Evolutionary conservation across 2,797 vertebrate species (phyloP).

Genomic region (Luscinia megarhynchos): DNA sequence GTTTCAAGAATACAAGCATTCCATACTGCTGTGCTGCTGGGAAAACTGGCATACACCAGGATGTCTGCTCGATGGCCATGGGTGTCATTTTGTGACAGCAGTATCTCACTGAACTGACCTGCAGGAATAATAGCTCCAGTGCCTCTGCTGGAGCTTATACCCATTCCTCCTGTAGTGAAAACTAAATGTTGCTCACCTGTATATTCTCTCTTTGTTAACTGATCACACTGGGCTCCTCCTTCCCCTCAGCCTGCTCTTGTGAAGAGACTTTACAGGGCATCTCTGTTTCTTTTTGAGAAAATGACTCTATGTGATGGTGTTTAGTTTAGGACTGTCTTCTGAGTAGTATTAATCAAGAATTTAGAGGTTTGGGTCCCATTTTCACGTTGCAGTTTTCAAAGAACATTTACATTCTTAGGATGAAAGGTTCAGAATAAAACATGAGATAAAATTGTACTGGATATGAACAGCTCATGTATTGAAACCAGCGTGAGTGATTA

Average conservation of each 20-base stretch:
- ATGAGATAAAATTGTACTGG: neutral
- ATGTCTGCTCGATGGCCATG: accelerated
- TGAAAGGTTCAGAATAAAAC: neutral
- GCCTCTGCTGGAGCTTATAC: neutral
- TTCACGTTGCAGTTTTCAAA: neutral
- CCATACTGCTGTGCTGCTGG: neutral
- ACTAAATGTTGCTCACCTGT: neutral
- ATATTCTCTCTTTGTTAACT: neutral
- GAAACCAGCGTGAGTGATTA: neutral
- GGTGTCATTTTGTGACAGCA: neutral
- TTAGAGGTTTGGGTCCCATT: neutral
- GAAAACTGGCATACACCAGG: neutral
- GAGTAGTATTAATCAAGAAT: neutral
- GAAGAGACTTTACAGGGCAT: neutral
- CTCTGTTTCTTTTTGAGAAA: neutral
- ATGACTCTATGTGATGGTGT: neutral
- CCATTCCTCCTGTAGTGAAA: neutral
- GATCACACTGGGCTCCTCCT: neutral
- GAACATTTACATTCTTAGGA: neutral
- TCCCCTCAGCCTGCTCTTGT: neutral
- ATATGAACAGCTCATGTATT: neutral
- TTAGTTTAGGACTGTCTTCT: neutral
- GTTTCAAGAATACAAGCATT: accelerated
- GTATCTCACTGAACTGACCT: neutral
- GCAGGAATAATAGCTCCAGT: neutral